Conservation (phyloP, 2,888 invertebrate genomes). For the Drosophila nigritarsus region DNA sequence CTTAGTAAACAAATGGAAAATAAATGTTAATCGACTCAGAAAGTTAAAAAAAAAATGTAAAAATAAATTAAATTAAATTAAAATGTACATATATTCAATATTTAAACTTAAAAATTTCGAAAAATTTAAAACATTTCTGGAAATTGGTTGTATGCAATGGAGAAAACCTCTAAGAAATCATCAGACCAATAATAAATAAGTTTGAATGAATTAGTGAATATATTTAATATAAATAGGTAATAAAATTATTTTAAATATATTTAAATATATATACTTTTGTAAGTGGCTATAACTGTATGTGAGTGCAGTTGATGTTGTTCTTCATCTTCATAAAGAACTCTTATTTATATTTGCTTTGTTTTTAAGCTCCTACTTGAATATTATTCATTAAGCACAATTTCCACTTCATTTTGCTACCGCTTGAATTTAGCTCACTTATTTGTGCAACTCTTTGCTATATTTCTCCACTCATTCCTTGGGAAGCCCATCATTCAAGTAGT, state of each 20-base stretch:
- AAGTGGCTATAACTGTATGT: background rate
- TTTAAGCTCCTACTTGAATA: background rate
- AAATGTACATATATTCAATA: background rate
- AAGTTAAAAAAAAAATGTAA: background rate
- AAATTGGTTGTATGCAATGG: background rate
- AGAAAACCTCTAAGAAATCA: background rate
- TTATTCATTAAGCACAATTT: slow-evolving; percentile 2
- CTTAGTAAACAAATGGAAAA: background rate
- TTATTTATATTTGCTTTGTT: background rate
- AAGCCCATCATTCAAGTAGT: slow-evolving; percentile 52
- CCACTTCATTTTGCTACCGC: slow-evolving; percentile 25
- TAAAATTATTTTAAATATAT: background rate
- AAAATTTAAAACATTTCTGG: background rate
- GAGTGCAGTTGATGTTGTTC: background rate
- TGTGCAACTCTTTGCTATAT: slow-evolving; percentile 17
- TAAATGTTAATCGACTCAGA: background rate
- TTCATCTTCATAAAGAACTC: background rate
- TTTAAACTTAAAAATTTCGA: background rate
- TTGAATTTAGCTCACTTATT: slow-evolving; percentile 30
- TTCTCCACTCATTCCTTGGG: background rate
- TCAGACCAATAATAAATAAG: background rate
- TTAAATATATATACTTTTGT: background rate
- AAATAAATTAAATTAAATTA: background rate
- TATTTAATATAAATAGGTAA: background rate
- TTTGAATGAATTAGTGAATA: background rate